Evolutionary conservation across 2,888 invertebrate genomes (phyloP).

Genomic region (Gisinianus flammeolus): DNA sequence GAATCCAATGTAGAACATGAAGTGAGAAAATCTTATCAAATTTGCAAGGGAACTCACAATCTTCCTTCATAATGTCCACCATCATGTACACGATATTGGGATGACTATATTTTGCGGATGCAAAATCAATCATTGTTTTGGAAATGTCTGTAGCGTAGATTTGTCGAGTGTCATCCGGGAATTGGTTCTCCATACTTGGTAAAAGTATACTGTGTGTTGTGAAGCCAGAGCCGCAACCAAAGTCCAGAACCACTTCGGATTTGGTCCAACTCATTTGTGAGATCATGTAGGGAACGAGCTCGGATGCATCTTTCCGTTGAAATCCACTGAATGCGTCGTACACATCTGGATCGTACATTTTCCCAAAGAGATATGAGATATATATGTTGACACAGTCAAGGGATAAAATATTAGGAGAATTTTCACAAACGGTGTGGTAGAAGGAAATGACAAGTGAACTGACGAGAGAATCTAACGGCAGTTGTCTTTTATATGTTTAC

Average conservation of each 20-base stretch:
- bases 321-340: slow-evolving; percentile 58
- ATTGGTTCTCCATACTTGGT: slow-evolving; percentile 43
- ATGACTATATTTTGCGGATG: slow-evolving; percentile 52
- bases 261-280: slow-evolving; percentile 51
- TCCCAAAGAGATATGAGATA: slow-evolving; percentile 11
- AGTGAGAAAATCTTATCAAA: slow-evolving; percentile 59
- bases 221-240: slow-evolving; percentile 58
- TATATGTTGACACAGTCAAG: neutral
- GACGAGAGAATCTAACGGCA: neutral
- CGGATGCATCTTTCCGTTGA: slow-evolving; percentile 55
- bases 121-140: slow-evolving; percentile 58
- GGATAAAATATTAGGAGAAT: neutral
- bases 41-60: slow-evolving; percentile 52
- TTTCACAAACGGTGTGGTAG: neutral
- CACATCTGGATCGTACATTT: slow-evolving; percentile 57
- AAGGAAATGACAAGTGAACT: neutral
- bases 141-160: slow-evolving; percentile 57
- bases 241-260: slow-evolving; percentile 51
- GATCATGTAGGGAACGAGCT: slow-evolving; percentile 55
- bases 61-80: slow-evolving; percentile 56
- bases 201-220: slow-evolving; percentile 54
- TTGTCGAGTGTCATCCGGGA: slow-evolving; percentile 18
- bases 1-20: slow-evolving; percentile 59
- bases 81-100: slow-evolving; percentile 56
- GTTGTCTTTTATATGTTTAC: neutral